Percentiles rank a stretch among this genome's conserved stretches.
Conservation (phyloP, 1,140 invertebrate genomes). For the Drosophila aff. region DNA sequence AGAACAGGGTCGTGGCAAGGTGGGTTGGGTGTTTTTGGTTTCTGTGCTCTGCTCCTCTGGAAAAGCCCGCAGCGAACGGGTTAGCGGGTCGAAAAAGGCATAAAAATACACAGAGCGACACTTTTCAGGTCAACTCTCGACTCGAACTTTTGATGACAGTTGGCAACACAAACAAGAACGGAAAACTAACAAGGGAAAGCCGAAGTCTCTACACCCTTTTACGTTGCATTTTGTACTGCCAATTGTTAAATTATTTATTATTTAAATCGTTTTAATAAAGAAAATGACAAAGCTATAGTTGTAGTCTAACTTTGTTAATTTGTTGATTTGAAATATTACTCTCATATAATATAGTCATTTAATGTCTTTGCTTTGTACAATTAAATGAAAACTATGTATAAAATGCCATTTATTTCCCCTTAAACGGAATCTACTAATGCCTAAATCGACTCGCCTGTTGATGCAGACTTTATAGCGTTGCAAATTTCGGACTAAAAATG, state of each 20-base stretch:
- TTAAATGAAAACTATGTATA: background rate
- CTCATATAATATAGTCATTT: background rate
- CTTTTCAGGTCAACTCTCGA: constrained; percentile 76
- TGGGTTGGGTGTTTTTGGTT: background rate
- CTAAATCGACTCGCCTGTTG: background rate
- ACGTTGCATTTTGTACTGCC: background rate
- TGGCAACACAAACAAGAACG: constrained; percentile 51
- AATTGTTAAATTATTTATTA: background rate
- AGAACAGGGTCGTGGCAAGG: constrained; percentile 16
- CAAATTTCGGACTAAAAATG: background rate
- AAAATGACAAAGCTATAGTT: background rate
- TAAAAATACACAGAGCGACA: constrained; percentile 44
- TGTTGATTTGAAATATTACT: background rate
- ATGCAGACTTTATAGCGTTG: background rate
- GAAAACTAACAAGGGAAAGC: background rate
- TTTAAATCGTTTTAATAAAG: background rate
- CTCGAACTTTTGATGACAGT: constrained; percentile 76
- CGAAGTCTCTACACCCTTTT: background rate
- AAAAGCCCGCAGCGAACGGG: constrained; percentile 12
- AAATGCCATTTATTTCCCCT: background rate
- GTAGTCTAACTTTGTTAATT: too few relatives aligned
- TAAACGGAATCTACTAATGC: background rate
- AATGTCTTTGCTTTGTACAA: background rate
- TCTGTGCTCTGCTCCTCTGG: background rate
- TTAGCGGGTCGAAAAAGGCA: constrained; percentile 18